A percentile compares a stretch with the other conserved stretches of the same genome.
Evolutionary conservation across 2,113 vertebrate genomes (phyloP).

Genomic region (Coreoperca whiteheadi): DNA sequence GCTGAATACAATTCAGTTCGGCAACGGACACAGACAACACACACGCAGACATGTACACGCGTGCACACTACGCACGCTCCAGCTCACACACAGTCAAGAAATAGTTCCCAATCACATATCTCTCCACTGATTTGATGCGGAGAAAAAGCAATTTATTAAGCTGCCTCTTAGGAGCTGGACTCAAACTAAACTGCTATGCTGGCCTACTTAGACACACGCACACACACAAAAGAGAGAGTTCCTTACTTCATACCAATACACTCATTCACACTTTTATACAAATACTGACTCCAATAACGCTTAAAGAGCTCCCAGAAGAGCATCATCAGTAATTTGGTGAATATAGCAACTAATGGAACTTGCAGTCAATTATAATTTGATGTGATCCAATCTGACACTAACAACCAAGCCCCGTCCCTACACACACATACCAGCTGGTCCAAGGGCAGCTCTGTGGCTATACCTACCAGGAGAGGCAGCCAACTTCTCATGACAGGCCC

Average conservation of each 20-base stretch:
- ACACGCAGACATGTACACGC: constrained; percentile 23
- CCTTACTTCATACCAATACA: constrained; percentile 23
- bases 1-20: constrained; percentile 59
- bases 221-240: constrained; percentile 18
- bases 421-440: constrained; percentile 40
- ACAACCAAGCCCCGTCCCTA: constrained; percentile 40
- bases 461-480: constrained; percentile 27
- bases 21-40: constrained; percentile 53
- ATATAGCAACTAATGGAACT: constrained; percentile 60
- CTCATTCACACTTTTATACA: constrained; percentile 54
- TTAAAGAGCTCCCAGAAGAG: constrained; percentile 57
- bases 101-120: constrained; percentile 71
- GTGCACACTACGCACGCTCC: constrained; percentile 41
- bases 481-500: constrained; percentile 32
- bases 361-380: constrained; percentile 60
- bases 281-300: constrained; percentile 33
- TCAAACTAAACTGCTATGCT: constrained; percentile 69
- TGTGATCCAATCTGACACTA: constrained; percentile 64
- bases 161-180: constrained; percentile 73
- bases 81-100: constrained; percentile 51
- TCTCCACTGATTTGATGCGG: constrained; percentile 74
- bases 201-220: constrained; percentile 63
- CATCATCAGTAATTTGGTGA: constrained; percentile 59
- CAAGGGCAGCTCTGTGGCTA: constrained; percentile 33
- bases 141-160: constrained; percentile 83